Conservation (phyloP, 2,113 vertebrate species). For the human region DNA sequence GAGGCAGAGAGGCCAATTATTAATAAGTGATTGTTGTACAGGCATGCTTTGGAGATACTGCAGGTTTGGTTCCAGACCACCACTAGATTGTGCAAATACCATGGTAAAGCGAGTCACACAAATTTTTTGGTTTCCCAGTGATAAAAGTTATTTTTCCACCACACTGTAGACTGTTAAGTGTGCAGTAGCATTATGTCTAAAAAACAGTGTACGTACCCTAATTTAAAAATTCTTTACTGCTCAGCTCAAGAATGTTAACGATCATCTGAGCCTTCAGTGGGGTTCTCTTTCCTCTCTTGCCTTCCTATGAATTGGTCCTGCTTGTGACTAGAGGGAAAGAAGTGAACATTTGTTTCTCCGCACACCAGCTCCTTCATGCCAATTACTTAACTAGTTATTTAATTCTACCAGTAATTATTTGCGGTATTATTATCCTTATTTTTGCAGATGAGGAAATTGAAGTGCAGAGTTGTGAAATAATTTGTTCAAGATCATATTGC, state of each 20-base stretch:
- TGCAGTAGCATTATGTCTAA: neutral
- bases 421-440: conserved; percentile 18
- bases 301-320: neutral
- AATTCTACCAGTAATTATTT: neutral
- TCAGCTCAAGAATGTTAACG: neutral
- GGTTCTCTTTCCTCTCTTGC: neutral
- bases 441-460: conserved; percentile 31
- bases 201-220: neutral
- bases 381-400: neutral
- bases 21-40: neutral
- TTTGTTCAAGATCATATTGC: conserved; percentile 52
- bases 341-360: conserved; percentile 14
- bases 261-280: neutral
- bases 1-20: neutral
- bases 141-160: neutral
- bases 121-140: neutral
- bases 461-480: conserved; percentile 14
- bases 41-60: neutral
- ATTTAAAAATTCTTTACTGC: neutral
- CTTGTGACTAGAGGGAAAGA: neutral
- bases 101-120: neutral
- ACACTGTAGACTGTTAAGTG: neutral
- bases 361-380: neutral
- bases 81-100: neutral
- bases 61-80: neutral